A percentile compares a stretch with the other conserved stretches of the same genome.
phyloP scores from a whole-genome alignment of 53 echinoderm and acorn worm genomes.

The Hippasteria phrygiana region DNA sequence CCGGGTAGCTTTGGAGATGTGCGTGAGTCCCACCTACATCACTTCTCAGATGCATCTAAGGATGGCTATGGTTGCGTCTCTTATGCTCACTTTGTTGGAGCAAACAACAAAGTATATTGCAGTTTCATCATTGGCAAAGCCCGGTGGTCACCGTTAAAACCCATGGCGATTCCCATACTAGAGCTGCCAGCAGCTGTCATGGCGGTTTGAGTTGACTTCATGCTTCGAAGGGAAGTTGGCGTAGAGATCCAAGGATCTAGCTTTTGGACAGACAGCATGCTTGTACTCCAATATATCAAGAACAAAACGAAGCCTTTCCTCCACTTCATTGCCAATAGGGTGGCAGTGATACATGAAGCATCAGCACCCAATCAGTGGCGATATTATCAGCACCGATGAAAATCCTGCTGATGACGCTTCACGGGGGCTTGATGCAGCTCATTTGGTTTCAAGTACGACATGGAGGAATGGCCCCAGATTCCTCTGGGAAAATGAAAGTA shows the following conservation, averaged over 20 bases:
- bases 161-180: constrained; percentile 31
- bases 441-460: too few species aligned
- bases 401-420: too few species aligned
- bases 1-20: constrained; percentile 32
- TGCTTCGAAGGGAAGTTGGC: constrained; percentile 27
- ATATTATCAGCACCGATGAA: too few species aligned
- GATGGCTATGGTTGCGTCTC: constrained; percentile 22
- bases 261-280: constrained; percentile 29
- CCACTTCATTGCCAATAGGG: too few species aligned
- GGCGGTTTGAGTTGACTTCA: not conserved
- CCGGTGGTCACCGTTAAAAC: constrained; percentile 1
- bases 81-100: not conserved
- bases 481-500: too few species aligned
- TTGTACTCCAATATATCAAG: constrained; percentile 26
- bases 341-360: too few species aligned
- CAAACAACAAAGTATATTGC: not conserved
- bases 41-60: constrained; percentile 31
- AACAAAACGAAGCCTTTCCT: too few species aligned
- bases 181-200: constrained; percentile 43
- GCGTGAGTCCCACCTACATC: not conserved
- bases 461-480: too few species aligned
- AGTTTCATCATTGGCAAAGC: constrained; percentile 28
- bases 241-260: not conserved
- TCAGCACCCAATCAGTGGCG: too few species aligned
- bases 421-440: too few species aligned